Evolutionary conservation across 2,113 vertebrate species (phyloP), one percentile per base, ranked within the genome.

Genomic region (Charadrius vociferus): DNA sequence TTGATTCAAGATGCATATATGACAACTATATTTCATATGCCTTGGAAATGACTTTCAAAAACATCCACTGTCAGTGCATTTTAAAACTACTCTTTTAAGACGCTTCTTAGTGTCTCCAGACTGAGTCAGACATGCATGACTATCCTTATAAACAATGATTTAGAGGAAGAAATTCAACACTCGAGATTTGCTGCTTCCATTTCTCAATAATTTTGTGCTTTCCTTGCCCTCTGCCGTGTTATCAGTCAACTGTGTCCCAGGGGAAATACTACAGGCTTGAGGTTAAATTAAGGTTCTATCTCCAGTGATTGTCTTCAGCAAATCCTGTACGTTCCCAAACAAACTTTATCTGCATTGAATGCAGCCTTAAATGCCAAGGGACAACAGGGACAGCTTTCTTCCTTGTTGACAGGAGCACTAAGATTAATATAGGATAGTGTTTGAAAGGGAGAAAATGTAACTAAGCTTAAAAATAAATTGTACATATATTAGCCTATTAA

Each of bases 221-320:
- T 97, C 83, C 86, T 95, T 94, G 93, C 88, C 91, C 92, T 97
- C 87, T 77, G 74, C 89, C 12, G 11, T 93, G 89, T 97, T 98
- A 97, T 98, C 97, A 96, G 98, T 97, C 96, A 98, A 97, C 93
- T 23, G 0, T 47, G 49, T 96, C 97, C 85, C 95, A 68, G 65
- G 95, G 97, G 98, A 98, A 97, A 97, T 96, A 95, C 91, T 96
- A 79, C 92, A 95, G 95, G 86, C 93, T 93, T 80, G 94, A 96
- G 96, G 98, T 98, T 98, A 98, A 98, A 98, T 98, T 98, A 98
- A 97, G 97, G 95, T 96, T 92, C 95, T 97, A 88, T 97, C 96
- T 95, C 93, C 55, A 94, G 96, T 91, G 96, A 98, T 97, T 94
- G 96, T 98, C 96, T 98, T 95, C 97, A 92, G 93, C 92, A 98